Conservation (phyloP, 2,888 invertebrate species). For the Apotomis capreana region DNA sequence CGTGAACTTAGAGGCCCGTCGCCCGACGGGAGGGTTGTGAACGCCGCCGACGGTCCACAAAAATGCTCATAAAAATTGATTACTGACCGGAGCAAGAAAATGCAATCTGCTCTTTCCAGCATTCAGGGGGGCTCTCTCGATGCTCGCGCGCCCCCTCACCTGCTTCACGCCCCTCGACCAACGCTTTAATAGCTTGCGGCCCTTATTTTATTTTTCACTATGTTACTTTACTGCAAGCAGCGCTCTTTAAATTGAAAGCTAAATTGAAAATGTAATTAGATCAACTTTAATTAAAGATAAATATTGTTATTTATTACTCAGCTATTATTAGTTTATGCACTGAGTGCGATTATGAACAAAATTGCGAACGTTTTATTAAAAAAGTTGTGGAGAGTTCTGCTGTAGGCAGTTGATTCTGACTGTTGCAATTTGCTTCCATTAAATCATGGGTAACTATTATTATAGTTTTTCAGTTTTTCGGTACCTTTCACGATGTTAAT, state of each 20-base stretch:
- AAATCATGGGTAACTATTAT: background rate
- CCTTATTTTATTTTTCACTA: conserved; percentile 66
- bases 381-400: conserved; percentile 16
- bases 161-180: conserved; percentile 49
- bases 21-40: conserved; percentile 44
- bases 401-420: conserved; percentile 17
- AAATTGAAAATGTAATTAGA: conserved; percentile 36
- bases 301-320: background rate
- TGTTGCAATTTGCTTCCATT: conserved; percentile 18
- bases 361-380: conserved; percentile 24
- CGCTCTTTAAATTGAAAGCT: conserved; percentile 39
- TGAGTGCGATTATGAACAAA: conserved; percentile 17
- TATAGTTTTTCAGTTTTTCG: background rate
- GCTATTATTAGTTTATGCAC: background rate
- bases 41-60: conserved; percentile 64
- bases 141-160: conserved; percentile 44
- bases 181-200: conserved; percentile 65
- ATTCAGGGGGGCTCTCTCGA: conserved; percentile 44
- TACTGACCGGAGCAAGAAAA: conserved; percentile 78
- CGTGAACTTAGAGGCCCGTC: background rate
- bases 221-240: conserved; percentile 42
- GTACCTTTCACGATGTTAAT: background rate
- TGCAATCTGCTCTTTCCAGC: conserved; percentile 72
- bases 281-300: conserved; percentile 11
- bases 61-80: conserved; percentile 80